These are phyloP conservation scores for Pocillopora damicornis DNA, from an alignment of 64 coral and sea anemone genomes.

Conservation along the genomic window DNA sequence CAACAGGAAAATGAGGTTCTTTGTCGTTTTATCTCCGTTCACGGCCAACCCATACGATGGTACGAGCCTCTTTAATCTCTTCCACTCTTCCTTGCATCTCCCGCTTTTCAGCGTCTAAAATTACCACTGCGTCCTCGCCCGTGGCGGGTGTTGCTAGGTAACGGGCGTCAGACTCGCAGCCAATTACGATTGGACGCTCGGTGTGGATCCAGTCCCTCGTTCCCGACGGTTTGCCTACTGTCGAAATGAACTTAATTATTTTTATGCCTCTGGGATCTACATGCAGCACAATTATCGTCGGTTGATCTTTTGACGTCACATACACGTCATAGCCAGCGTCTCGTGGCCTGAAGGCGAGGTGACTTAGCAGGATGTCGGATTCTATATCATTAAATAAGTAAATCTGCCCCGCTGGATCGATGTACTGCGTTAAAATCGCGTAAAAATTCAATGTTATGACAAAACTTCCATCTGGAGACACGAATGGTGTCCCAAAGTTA, in stretches of 20 bases:
- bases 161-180: slow-evolving; percentile 38
- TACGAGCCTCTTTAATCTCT: slow-evolving; percentile 27
- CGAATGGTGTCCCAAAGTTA: slow-evolving; percentile 44
- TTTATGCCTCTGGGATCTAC: slow-evolving; percentile 32
- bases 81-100: slow-evolving; percentile 30
- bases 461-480: slow-evolving; percentile 64
- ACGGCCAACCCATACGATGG: slow-evolving; percentile 47
- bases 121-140: slow-evolving; percentile 49
- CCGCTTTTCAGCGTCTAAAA: slow-evolving; percentile 44
- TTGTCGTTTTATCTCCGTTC: slow-evolving; percentile 4
- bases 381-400: slow-evolving; percentile 46
- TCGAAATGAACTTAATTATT: slow-evolving; percentile 40
- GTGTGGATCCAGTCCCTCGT: slow-evolving; percentile 53
- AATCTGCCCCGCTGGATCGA: slow-evolving; percentile 37
- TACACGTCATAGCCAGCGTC: slow-evolving; percentile 63
- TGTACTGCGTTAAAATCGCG: slow-evolving; percentile 34
- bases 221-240: slow-evolving; percentile 18
- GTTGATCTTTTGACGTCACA: slow-evolving; percentile 54
- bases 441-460: slow-evolving; percentile 58
- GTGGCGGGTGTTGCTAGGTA: slow-evolving; percentile 67
- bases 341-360: slow-evolving; percentile 35
- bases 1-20: neutral
- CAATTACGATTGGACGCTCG: slow-evolving; percentile 36
- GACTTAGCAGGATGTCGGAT: slow-evolving; percentile 45
- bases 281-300: slow-evolving; percentile 39